These are phyloP conservation scores for Pocillopora grandis DNA, from an alignment of 92 coral and sea anemone species.

Conservation along the genomic window DNA sequence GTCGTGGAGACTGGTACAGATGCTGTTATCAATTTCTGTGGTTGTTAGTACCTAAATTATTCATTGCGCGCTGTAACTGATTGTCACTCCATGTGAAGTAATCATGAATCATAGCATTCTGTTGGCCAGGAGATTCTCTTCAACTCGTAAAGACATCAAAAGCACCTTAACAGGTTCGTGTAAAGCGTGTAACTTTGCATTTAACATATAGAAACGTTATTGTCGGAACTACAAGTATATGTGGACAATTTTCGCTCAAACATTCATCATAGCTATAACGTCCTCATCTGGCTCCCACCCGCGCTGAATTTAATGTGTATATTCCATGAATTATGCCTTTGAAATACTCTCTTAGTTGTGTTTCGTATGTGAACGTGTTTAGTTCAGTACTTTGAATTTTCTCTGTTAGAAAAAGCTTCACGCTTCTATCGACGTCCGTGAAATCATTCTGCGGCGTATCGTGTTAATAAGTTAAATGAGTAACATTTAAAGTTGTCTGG, in stretches of 20 bases:
- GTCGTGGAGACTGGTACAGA: constrained; percentile 12
- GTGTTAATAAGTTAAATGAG: background rate
- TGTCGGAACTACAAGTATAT: background rate
- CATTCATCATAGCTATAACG: background rate
- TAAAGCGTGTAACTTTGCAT: background rate
- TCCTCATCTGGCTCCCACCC: background rate
- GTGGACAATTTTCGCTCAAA: background rate
- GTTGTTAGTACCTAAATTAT: background rate
- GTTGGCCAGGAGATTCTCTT: constrained; percentile 23
- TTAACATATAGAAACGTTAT: background rate
- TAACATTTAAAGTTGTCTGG: constrained; percentile 7
- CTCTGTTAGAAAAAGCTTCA: background rate
- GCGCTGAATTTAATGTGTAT: background rate
- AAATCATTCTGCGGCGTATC: background rate
- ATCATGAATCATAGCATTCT: constrained; percentile 16
- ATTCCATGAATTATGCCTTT: background rate
- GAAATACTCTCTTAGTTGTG: background rate
- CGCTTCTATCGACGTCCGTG: background rate
- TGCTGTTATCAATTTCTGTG: background rate
- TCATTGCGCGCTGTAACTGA: background rate
- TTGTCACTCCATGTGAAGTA: background rate
- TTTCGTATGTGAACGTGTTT: constrained; percentile 1
- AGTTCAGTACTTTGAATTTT: background rate
- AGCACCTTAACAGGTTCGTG: constrained; percentile 48
- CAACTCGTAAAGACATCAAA: constrained; percentile 31